phyloP scores from a whole-genome alignment of 37 sponge, comb jelly and placozoan species.

The Hormiphora californensis region DNA sequence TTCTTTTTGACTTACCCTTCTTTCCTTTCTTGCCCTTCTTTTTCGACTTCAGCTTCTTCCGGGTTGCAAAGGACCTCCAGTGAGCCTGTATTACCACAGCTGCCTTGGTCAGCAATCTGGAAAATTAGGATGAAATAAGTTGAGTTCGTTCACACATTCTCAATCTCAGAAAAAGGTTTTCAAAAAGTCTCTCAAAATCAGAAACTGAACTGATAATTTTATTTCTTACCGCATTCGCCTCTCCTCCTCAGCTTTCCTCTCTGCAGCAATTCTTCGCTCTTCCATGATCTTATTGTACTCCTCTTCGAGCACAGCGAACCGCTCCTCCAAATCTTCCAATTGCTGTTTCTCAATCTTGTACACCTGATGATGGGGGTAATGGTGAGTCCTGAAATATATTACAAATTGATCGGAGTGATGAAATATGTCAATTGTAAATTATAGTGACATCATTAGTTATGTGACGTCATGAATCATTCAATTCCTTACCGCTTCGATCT shows the following conservation, averaged over 20 bases:
- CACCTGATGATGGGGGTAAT: too few relatives aligned
- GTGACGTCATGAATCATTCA: background rate
- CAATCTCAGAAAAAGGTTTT: too few relatives aligned
- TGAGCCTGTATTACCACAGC: slow-evolving; percentile 68
- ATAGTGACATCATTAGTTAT: background rate
- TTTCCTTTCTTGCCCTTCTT: slow-evolving; percentile 62
- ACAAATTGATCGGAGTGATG: too few relatives aligned
- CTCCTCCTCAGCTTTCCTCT: slow-evolving; percentile 66
- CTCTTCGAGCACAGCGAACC: slow-evolving; percentile 65
- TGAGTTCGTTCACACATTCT: too few relatives aligned
- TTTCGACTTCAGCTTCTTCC: slow-evolving; percentile 60
- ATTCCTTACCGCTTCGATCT: slow-evolving; percentile 14
- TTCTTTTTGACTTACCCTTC: slow-evolving; percentile 55
- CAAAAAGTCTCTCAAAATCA: too few relatives aligned
- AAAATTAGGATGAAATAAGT: too few relatives aligned
- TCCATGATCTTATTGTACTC: slow-evolving; percentile 73
- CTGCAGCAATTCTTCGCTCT: slow-evolving; percentile 77
- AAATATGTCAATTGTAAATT: too few relatives aligned
- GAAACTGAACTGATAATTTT: too few relatives aligned
- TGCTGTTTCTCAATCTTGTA: slow-evolving; percentile 69
- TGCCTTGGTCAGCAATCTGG: slow-evolving; percentile 60
- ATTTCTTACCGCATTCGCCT: too few relatives aligned
- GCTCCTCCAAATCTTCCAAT: slow-evolving; percentile 79
- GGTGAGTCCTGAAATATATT: too few relatives aligned
- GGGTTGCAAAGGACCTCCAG: slow-evolving; percentile 63